Conservation (phyloP, 2,797 vertebrate genomes). For the Odontamblyopus lacepedii region DNA sequence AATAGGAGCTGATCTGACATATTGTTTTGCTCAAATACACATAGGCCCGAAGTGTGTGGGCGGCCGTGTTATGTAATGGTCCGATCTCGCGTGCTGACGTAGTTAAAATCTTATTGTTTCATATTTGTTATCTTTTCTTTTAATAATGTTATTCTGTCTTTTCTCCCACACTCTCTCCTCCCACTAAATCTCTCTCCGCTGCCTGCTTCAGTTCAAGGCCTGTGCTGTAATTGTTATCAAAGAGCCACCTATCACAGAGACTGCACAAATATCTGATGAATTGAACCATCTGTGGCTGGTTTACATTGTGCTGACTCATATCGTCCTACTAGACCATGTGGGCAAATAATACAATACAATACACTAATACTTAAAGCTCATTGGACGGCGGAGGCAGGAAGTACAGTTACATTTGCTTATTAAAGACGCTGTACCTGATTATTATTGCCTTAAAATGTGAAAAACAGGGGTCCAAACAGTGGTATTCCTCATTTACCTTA, state of each 20-base stretch:
- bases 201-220: background rate
- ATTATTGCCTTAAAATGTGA: too few relatives aligned
- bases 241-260: background rate
- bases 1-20: conserved; percentile 16
- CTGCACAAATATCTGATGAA: background rate
- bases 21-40: conserved; percentile 29
- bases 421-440: too few relatives aligned
- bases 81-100: conserved; percentile 6
- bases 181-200: conserved; percentile 9
- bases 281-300: background rate
- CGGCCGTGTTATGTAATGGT: background rate
- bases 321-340: background rate
- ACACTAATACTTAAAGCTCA: background rate
- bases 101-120: conserved; percentile 19
- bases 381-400: background rate
- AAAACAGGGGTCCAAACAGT: too few relatives aligned
- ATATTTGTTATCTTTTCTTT: conserved; percentile 5
- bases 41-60: background rate
- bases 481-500: too few relatives aligned
- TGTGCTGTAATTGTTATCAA: conserved; percentile 4
- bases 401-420: too few relatives aligned
- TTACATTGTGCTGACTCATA: background rate
- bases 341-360: background rate
- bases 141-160: conserved; percentile 16
- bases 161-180: conserved; percentile 33